Base-by-base conservation (phyloP, 2,888 invertebrate genomes). In the Orthonychiurus folsomi region DNA sequence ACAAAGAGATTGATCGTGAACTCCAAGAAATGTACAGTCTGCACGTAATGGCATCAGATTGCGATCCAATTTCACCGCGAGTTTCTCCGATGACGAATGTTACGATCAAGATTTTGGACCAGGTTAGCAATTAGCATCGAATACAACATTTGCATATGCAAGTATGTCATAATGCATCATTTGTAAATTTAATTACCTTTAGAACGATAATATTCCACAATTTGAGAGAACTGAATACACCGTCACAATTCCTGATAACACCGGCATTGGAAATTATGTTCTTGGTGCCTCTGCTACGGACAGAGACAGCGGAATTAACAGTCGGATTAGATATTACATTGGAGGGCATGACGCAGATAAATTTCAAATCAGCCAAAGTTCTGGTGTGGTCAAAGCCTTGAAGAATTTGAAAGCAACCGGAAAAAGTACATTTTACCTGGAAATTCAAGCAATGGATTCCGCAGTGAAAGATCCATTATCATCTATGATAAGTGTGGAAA, bases 31-130 rank as follows among this genome's bases (percentile, higher is more conserved):
- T 83, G 1, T 93, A 93, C 76, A 85, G 86, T 75, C 79, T 94
- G 67, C 88, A 88, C 1, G 80, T 93, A 21, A 87, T 90, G 81
- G 93, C 93, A 1, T 88, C 88, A 77, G 93, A 93, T 77, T 89
- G 88, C 65, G 91, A 91, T 26, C 84, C 88, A 1, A 91, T 90
- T 0, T 89, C 89, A 73, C 89, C 89, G 0, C 81, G 86, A 70
- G 89, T 89, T 1, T 85, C 89, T 1, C n/a, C n/a, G n/a, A 87
- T 88, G 15, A 83, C 91, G 0, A 87, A 86, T 18, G 85, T 92
- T 24, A 78, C 77, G 1, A 88, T 91, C 75, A 86, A 95, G 5
- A 81, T 82, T n/a, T 82, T 96, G 2, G 86, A 88, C n/a, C n/a
- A n/a, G n/a, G n/a, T n/a, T n/a, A n/a, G n/a, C n/a, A n/a, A n/a